phyloP scores from a whole-genome alignment of 2,113 vertebrate species.

The Neomonachus schauinslandi region DNA sequence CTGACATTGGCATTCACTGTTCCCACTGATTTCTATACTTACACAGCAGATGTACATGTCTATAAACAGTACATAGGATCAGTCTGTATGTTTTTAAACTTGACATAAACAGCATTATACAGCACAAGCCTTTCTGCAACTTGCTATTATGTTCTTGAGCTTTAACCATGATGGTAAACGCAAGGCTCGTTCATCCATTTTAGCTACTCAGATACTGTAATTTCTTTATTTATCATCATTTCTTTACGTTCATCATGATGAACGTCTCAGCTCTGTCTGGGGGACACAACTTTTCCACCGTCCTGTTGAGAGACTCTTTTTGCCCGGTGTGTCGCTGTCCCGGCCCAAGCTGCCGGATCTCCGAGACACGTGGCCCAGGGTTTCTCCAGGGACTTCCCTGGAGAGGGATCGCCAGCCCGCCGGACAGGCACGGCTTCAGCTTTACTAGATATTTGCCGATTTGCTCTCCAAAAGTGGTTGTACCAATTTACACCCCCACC shows the following conservation, averaged over 20 bases:
- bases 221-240: neutral
- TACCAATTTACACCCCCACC: slow-evolving; percentile 73
- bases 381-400: neutral
- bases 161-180: neutral
- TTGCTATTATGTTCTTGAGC: neutral
- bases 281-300: neutral
- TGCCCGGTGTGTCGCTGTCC: fast-evolving
- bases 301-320: neutral
- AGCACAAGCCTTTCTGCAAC: neutral
- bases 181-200: neutral
- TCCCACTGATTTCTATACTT: neutral
- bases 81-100: neutral
- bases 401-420: neutral
- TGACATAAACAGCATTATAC: neutral
- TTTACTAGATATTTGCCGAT: slow-evolving; percentile 45
- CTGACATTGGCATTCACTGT: neutral
- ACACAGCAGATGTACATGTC: neutral
- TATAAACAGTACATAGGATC: neutral
- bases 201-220: neutral
- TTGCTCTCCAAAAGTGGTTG: slow-evolving; percentile 61
- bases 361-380: neutral
- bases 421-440: neutral
- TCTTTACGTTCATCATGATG: neutral
- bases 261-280: neutral
- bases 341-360: neutral